A percentile compares a stretch with the other conserved stretches of the same genome.
These are phyloP conservation scores for Gymnobelideus leadbeateri DNA, from an alignment of 2,113 vertebrate genomes.

Conservation along the genomic window DNA sequence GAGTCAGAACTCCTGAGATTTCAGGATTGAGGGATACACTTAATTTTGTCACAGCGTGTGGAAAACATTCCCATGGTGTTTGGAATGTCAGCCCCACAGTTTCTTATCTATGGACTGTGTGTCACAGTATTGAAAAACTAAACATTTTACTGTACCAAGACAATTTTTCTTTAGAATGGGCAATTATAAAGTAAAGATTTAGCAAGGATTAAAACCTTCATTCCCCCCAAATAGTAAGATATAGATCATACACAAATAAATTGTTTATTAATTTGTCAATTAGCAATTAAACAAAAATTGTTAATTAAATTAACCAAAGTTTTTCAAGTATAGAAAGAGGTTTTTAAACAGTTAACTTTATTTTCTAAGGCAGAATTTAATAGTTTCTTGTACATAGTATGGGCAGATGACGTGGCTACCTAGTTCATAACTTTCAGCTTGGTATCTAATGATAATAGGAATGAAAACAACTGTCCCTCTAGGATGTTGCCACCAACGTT, in stretches of 20 bases:
- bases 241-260: background rate
- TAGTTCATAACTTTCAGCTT: background rate
- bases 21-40: background rate
- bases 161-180: constrained; percentile 16
- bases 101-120: background rate
- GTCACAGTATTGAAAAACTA: constrained; percentile 42
- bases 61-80: too few species aligned
- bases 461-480: constrained; percentile 2
- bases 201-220: background rate
- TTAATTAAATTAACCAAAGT: constrained; percentile 19
- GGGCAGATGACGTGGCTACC: background rate
- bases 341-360: background rate
- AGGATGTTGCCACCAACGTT: background rate
- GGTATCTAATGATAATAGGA: background rate
- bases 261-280: too few species aligned
- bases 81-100: background rate
- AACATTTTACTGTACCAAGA: constrained; percentile 24
- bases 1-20: background rate
- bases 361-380: background rate
- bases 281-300: too few species aligned
- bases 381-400: background rate
- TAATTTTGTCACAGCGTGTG: background rate
- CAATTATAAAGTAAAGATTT: background rate
- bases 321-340: constrained; percentile 35
- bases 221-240: constrained; percentile 16